Evolutionary conservation across 2,113 vertebrate genomes (phyloP).

Genomic region (Rattus rattus): DNA sequence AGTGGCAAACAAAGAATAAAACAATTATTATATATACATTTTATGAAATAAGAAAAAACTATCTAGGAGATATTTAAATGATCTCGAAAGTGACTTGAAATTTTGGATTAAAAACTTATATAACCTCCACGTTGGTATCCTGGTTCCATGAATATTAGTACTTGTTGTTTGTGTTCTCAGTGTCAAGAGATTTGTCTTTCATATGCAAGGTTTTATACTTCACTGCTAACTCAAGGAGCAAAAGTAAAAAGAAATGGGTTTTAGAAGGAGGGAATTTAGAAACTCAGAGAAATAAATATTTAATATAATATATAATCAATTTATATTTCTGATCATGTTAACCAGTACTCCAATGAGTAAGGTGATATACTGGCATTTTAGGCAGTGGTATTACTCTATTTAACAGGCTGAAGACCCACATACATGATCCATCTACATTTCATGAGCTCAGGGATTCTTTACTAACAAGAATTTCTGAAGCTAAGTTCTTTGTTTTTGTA

Average conservation of each 20-base stretch:
- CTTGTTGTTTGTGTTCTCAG: background rate
- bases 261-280: background rate
- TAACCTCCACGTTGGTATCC: background rate
- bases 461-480: background rate
- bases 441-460: conserved; percentile 1
- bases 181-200: background rate
- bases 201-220: background rate
- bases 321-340: background rate
- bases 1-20: conserved; percentile 29
- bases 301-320: background rate
- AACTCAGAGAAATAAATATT: background rate
- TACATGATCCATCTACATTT: background rate
- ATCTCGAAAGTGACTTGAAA: conserved; percentile 36
- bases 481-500: background rate
- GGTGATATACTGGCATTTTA: background rate
- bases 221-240: background rate
- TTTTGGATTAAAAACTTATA: background rate
- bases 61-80: background rate
- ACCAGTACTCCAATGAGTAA: background rate
- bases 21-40: background rate
- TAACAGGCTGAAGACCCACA: background rate
- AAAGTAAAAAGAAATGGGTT: background rate
- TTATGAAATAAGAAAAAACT: background rate
- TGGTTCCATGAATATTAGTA: background rate
- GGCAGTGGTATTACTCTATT: background rate